phyloP scores from a whole-genome alignment of 2,888 invertebrate species.

The Chrysomela aeneicollis region DNA sequence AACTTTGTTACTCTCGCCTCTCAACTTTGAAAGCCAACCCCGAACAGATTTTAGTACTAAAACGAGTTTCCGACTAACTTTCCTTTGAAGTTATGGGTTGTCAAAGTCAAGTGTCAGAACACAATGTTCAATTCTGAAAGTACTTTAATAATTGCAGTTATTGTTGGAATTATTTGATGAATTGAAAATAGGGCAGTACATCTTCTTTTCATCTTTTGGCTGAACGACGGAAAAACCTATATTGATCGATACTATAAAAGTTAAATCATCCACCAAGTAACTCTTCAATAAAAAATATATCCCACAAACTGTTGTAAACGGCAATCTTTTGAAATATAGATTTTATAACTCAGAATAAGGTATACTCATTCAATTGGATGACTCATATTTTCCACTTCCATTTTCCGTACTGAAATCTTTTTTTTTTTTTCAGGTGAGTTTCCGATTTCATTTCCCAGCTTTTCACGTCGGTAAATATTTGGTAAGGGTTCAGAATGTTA shows the following conservation, averaged over 20 bases:
- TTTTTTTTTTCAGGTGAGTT: conserved; percentile 36
- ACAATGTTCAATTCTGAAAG: not conserved
- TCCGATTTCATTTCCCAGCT: conserved; percentile 25
- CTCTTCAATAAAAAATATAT: too few relatives aligned
- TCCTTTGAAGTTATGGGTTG: conserved; percentile 3
- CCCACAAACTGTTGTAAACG: too few relatives aligned
- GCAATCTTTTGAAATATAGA: too few relatives aligned
- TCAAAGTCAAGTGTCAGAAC: not conserved
- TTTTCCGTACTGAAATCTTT: conserved; percentile 15
- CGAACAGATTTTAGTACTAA: not conserved
- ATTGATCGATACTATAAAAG: too few relatives aligned
- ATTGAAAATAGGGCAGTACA: too few relatives aligned
- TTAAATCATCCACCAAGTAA: too few relatives aligned
- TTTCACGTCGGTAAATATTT: conserved; percentile 25
- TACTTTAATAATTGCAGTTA: not conserved
- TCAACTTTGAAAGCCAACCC: not conserved
- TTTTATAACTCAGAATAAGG: too few relatives aligned
- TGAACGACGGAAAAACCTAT: too few relatives aligned
- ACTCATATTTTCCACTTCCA: conserved; percentile 3
- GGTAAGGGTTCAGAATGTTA: conserved; percentile 29
- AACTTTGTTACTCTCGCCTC: conserved; percentile 3
- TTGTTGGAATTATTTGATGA: not conserved
- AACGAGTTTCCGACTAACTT: conserved; percentile 1
- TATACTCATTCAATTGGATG: conserved; percentile 18
- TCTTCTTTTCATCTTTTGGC: too few relatives aligned